Evolutionary conservation across 2,888 invertebrate genomes (phyloP).

Genomic region (Melanophora roralis): DNA sequence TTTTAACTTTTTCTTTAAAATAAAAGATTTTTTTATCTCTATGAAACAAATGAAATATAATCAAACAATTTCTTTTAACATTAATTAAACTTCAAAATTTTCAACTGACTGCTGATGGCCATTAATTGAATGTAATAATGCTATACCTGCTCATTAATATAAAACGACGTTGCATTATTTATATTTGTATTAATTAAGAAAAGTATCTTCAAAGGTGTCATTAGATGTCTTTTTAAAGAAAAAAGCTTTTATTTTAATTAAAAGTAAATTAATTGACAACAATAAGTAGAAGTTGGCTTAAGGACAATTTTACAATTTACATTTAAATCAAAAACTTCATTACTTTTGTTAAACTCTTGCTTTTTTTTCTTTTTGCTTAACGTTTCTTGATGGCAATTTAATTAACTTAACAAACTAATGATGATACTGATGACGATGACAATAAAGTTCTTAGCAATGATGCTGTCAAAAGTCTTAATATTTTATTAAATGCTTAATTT

Average conservation of each 20-base stretch:
- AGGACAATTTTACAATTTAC: constrained; percentile 38
- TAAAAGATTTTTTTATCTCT: no score
- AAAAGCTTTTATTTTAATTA: constrained; percentile 54
- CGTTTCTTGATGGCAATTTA: constrained; percentile 53
- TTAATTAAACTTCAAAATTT: constrained; percentile 50
- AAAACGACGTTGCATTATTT: constrained; percentile 28
- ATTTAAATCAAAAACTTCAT: constrained; percentile 50
- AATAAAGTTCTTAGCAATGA: constrained; percentile 2
- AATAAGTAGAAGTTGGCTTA: neutral
- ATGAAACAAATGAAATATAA: neutral
- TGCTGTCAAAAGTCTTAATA: constrained; percentile 46
- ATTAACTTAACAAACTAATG: constrained; percentile 61
- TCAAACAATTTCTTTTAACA: neutral
- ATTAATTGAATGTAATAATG: constrained; percentile 56
- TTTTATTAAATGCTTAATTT: neutral
- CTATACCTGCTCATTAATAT: constrained; percentile 33
- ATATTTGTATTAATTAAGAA: constrained; percentile 33
- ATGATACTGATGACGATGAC: constrained; percentile 26
- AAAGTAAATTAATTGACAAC: constrained; percentile 47
- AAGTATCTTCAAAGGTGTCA: constrained; percentile 34
- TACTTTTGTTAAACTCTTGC: constrained; percentile 42
- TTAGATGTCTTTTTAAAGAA: constrained; percentile 15
- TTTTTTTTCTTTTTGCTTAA: constrained; percentile 48
- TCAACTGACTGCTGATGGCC: constrained; percentile 51
- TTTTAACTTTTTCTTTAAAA: no score